Evolutionary conservation across 2,888 invertebrate species (phyloP), one percentile per base, ranked within the genome.

Genomic region (Criorhina ranunculi): DNA sequence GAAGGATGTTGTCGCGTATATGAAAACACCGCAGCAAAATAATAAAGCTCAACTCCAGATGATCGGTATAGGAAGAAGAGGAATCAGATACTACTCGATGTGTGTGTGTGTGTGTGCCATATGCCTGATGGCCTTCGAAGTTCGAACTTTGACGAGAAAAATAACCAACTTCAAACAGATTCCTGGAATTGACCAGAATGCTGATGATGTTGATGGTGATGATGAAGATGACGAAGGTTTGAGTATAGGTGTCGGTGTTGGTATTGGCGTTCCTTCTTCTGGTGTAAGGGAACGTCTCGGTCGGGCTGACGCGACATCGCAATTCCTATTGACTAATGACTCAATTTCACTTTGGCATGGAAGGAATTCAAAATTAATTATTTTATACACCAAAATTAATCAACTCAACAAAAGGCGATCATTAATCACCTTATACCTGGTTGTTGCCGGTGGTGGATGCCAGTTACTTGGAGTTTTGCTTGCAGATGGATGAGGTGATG

Each of bases 331-430:
- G 86, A 86, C 86, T 86, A 86, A 86, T 86, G 86, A 86, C 81
- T 86, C 86, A 86, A 86, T 86, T 86, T 81, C 72, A 62, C 72
- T 86, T 70, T 55, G 72, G 76, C 70, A 86, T 62, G 70, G 67
- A 60, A 66, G 72, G 72, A 86, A 81, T 81, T 86, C 81, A 86
- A 86, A 85, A 86, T 86, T 86, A 86, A 86, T 86, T 86, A 86
- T 86, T 86, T 86, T 76, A 80, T 86, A 77, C 81, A 86, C 86
- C 80, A 62, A 86, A 86, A 86, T 86, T 86, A 86, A 86, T 86
- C 86, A 86, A 86, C 86, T 86, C 86, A 67, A 81, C 72, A 77
- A 72, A 67, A 49, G 59, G 76, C 49, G 55, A 72, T 72, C 81
- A 86, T 86, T 81, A 86, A 86, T 86, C 86, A 81, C 64, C 37